Conservation (phyloP, 1,140 invertebrate genomes). For the Drosophila aff. region DNA sequence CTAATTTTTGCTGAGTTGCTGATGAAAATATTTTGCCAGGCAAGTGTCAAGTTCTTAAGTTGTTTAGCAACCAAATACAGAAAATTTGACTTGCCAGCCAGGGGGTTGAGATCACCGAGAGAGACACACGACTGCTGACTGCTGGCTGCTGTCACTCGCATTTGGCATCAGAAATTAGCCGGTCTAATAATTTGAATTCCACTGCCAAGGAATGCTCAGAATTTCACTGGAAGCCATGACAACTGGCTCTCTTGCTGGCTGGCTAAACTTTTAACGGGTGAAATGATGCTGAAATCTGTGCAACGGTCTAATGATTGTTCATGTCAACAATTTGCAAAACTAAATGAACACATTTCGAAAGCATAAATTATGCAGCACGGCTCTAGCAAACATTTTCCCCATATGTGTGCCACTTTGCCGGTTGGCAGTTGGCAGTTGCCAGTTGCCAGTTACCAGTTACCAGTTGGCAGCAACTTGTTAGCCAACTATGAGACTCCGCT, state of each 20-base stretch:
- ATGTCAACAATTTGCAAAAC: conserved; percentile 84
- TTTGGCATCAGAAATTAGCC: conserved; percentile 37
- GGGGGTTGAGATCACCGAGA: conserved; percentile 1
- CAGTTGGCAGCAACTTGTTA: conserved; percentile 70
- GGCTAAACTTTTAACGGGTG: conserved; percentile 11
- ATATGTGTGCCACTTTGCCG: conserved; percentile 14
- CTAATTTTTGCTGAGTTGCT: conserved; percentile 78
- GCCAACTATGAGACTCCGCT: conserved; percentile 70
- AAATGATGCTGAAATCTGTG: conserved; percentile 75
- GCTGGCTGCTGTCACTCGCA: conserved; percentile 30
- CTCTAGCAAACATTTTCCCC: conserved; percentile 26
- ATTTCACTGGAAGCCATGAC: conserved; percentile 14
- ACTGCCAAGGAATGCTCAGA: conserved; percentile 16
- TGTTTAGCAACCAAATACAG: conserved; percentile 77
- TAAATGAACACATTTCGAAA: conserved; percentile 83
- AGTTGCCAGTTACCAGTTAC: conserved; percentile 45
- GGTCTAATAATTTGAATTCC: conserved; percentile 31
- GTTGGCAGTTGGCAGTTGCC: conserved; percentile 49
- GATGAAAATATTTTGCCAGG: conserved; percentile 73
- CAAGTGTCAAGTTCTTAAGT: conserved; percentile 82
- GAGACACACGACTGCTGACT: conserved; percentile 1
- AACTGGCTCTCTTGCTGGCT: conserved; percentile 5
- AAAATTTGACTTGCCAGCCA: conserved; percentile 43
- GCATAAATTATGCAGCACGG: conserved; percentile 77
- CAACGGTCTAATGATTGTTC: conserved; percentile 78